A percentile compares a stretch with the other conserved stretches of the same genome.
Conservation (phyloP, 2,113 vertebrate species). For the Datnioides undecimradiatus region DNA sequence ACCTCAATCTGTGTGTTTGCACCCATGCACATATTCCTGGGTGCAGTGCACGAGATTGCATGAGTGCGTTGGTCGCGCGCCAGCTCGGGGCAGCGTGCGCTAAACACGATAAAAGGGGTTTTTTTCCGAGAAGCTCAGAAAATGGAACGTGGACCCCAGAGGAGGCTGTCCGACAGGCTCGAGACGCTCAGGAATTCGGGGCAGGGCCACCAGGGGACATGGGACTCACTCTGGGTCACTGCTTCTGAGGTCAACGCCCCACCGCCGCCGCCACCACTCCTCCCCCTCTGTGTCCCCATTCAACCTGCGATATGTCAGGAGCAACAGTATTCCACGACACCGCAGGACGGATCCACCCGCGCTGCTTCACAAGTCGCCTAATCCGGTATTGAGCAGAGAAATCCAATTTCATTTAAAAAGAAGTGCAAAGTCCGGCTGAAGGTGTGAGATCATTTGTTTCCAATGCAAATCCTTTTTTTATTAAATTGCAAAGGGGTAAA, state of each 20-base stretch:
- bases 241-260: conserved; percentile 72
- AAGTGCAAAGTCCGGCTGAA: background rate
- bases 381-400: conserved; percentile 40
- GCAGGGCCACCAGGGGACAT: conserved; percentile 66
- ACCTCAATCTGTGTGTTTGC: conserved; percentile 43
- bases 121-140: conserved; percentile 49
- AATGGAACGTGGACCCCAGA: conserved; percentile 62
- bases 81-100: conserved; percentile 38
- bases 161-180: conserved; percentile 47
- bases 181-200: conserved; percentile 77
- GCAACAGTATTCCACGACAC: conserved; percentile 56
- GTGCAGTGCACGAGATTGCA: conserved; percentile 11
- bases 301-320: conserved; percentile 70
- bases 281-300: conserved; percentile 58
- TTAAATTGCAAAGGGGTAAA: background rate
- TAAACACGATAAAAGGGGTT: conserved; percentile 56
- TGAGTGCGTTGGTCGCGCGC: conserved; percentile 52
- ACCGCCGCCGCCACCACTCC: too few relatives aligned
- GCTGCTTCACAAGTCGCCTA: conserved; percentile 24
- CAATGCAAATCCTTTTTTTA: conserved; percentile 15
- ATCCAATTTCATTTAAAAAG: conserved; percentile 36
- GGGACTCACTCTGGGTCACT: conserved; percentile 81
- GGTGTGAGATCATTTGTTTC: conserved; percentile 2
- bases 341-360: conserved; percentile 10
- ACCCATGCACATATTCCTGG: background rate